Evolutionary conservation across 2,888 invertebrate genomes (phyloP).

Genomic region (Oscheius sp.): DNA sequence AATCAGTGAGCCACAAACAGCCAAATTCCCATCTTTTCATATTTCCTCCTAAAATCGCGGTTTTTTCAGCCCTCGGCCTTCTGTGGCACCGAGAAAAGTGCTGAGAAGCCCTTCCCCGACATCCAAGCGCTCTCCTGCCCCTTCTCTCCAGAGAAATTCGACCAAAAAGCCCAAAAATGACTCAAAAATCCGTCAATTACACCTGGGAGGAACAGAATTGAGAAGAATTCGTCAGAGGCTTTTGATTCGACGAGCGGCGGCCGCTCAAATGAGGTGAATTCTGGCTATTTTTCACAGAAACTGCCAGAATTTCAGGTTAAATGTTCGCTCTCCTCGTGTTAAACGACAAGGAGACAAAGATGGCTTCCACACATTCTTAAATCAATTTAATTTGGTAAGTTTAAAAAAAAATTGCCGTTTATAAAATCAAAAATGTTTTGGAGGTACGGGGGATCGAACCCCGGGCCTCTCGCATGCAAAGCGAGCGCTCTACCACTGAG

Average conservation of each 20-base stretch:
- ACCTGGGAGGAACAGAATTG: neutral
- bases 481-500: conserved; percentile 62
- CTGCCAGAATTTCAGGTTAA: neutral
- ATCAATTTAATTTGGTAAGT: conserved; percentile 52
- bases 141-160: too few relatives aligned
- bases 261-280: neutral
- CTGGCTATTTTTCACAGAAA: neutral
- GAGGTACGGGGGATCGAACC: conserved; percentile 39
- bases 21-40: too few relatives aligned
- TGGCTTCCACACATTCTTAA: conserved; percentile 49
- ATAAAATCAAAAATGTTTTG: conserved; percentile 34
- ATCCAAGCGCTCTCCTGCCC: too few relatives aligned
- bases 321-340: conserved; percentile 11
- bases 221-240: neutral
- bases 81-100: too few relatives aligned
- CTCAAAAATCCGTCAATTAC: neutral
- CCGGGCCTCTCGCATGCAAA: conserved; percentile 53
- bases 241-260: conserved; percentile 7
- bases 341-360: conserved; percentile 38
- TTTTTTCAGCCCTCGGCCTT: neutral
- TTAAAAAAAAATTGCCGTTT: conserved; percentile 10
- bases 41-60: neutral
- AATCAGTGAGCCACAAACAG: too few relatives aligned
- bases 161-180: too few relatives aligned
- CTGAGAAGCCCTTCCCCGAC: neutral